Evolutionary conservation across 1,140 invertebrate species (phyloP).

Genomic region (Panagrolaimus sp.): DNA sequence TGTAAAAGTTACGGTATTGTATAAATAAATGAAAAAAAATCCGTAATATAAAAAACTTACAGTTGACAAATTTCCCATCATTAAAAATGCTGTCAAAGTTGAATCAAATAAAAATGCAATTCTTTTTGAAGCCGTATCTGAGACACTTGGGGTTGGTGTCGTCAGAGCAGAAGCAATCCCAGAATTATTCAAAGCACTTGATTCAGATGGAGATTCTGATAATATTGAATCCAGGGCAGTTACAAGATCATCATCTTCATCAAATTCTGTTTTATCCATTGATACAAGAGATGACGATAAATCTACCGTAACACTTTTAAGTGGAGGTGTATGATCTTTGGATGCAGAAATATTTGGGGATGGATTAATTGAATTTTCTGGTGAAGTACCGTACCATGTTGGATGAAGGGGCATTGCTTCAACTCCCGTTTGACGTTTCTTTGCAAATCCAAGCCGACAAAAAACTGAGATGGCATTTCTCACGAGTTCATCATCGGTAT

Average conservation of each 20-base stretch:
- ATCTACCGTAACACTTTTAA: constrained; percentile 6
- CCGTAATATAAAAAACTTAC: no score
- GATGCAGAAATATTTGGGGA: constrained; percentile 15
- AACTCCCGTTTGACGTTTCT: constrained; percentile 65
- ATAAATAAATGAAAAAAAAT: no score
- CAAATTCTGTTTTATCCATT: constrained; percentile 23
- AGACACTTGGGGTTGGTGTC: neutral
- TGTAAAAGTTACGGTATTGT: no score
- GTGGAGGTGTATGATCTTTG: neutral
- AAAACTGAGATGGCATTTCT: constrained; percentile 82
- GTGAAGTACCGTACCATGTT: constrained; percentile 67
- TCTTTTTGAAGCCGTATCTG: constrained; percentile 64
- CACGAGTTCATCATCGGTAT: constrained; percentile 70
- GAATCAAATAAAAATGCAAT: constrained; percentile 91
- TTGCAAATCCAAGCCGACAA: constrained; percentile 84
- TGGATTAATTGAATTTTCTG: constrained; percentile 6
- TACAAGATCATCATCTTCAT: constrained; percentile 40
- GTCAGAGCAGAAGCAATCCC: neutral
- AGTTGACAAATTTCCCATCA: constrained; percentile 94
- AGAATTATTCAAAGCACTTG: neutral
- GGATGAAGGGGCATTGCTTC: constrained; percentile 64
- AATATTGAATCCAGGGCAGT: constrained; percentile 16
- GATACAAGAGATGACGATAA: constrained; percentile 27
- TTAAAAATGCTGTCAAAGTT: constrained; percentile 85
- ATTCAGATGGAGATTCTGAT: neutral